Evolutionary conservation across 2,888 invertebrate genomes (phyloP), one percentile per base, ranked within the genome.

Genomic region (Pammene fasciana): DNA sequence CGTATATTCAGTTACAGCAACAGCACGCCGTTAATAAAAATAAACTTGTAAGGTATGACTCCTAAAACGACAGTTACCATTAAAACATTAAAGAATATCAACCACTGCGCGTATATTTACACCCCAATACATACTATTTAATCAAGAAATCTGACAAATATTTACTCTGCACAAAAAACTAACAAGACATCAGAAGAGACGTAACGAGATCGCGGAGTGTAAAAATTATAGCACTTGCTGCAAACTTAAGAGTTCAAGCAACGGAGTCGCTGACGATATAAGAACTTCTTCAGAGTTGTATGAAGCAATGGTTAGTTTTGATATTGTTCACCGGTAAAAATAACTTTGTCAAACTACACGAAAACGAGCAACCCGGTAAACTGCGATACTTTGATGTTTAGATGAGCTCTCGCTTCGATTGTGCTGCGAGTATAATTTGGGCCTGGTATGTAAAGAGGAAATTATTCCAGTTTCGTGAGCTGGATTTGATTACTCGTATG

Each of bases 141-240:
- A 59, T 68, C 64, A 68, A 64, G 18, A 43, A 59, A 57, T 56
- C 45, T 45, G 34, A 14, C 64, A 65, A 68, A 68, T 57, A 68
- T 68, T 68, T 65, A 54, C 52, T 9, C 57, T 26, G 50, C 56
- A 41, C 50, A 50, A 50, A 57, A 57, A 59, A 68, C 68, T 65
- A 68, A 68, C 68, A 50, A 65, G 64, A 68, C 68, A 68, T 68
- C 68, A 59, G 59, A 65, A 68, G 68, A 36, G 13, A 59, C 50
- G 52, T 68, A 68, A 68, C 68, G 68, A 68, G 64, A 65, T 68
- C 68, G 64, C 36, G 26, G 56, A 43, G 68, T 65, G 64, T 65
- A 68, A 68, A 68, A 68, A 68, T 68, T 68, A 64, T 50, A 62
- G 68, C 48, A 41, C 38, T 18, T 38, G 38, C 18, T 50, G 36